Percentiles rank a stretch among this genome's conserved stretches.
These are phyloP conservation scores for Actinernus sp. DNA, from an alignment of 92 coral and sea anemone genomes.

Conservation along the genomic window DNA sequence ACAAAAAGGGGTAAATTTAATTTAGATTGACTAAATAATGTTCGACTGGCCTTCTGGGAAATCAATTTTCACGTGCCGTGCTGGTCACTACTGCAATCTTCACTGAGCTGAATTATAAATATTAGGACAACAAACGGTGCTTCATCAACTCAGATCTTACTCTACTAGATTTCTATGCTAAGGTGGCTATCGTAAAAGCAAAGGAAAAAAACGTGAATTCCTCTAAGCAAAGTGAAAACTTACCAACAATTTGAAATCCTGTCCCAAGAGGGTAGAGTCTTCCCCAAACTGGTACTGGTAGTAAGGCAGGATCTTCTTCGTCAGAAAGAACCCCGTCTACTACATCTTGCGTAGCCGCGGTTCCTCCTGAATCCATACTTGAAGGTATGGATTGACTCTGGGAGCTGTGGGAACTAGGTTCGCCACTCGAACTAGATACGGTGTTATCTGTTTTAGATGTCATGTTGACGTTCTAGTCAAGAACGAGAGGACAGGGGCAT, in stretches of 20 bases:
- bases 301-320: slow-evolving; percentile 47
- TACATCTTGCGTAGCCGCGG: slow-evolving; percentile 74
- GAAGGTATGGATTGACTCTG: slow-evolving; percentile 79
- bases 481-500: too few species aligned
- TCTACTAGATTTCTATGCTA: not conserved
- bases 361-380: slow-evolving; percentile 60
- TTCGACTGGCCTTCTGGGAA: too few species aligned
- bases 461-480: too few species aligned
- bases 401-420: slow-evolving; percentile 49
- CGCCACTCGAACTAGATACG: slow-evolving; percentile 1
- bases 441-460: not conserved
- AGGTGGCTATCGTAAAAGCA: not conserved
- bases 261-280: slow-evolving; percentile 69
- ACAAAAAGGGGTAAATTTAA: too few species aligned
- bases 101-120: too few species aligned
- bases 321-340: slow-evolving; percentile 68
- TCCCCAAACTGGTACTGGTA: slow-evolving; percentile 54
- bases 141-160: too few species aligned
- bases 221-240: not conserved
- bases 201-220: too few species aligned
- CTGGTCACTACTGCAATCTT: too few species aligned
- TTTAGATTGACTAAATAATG: too few species aligned
- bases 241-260: slow-evolving; percentile 76
- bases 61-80: too few species aligned
- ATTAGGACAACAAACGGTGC: too few species aligned